Conservation (phyloP, 2,113 vertebrate species). For the Ptilorrhoa leucosticta region DNA sequence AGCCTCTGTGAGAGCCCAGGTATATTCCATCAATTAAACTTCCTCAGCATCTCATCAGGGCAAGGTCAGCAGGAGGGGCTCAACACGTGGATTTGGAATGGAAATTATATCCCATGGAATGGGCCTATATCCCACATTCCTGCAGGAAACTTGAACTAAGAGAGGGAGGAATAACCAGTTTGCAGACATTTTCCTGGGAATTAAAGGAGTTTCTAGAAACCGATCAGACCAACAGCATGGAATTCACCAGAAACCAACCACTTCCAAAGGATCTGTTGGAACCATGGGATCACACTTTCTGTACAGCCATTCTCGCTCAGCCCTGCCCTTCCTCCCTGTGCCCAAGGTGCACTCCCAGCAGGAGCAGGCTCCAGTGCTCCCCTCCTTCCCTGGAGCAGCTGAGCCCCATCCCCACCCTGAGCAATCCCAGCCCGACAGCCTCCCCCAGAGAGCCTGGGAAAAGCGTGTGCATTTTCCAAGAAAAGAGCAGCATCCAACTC, state of each 20-base stretch:
- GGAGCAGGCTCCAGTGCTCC: background rate
- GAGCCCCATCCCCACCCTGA: background rate
- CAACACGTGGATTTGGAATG: background rate
- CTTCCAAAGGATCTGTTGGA: background rate
- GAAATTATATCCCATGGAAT: fast-evolving
- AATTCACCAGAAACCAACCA: background rate
- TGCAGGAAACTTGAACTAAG: background rate
- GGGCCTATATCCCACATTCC: background rate
- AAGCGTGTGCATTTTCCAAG: background rate
- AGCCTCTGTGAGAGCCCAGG: background rate
- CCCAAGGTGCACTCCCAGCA: fast-evolving
- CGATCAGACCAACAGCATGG: background rate
- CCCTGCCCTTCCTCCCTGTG: background rate
- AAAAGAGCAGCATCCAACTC: background rate
- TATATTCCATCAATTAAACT: background rate
- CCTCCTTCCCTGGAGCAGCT: background rate
- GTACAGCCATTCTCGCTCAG: background rate
- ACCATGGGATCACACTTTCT: fast-evolving
- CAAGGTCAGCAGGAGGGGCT: background rate
- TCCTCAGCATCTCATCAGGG: background rate
- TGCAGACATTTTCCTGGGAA: background rate
- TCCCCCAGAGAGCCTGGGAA: background rate
- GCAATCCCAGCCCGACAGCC: background rate
- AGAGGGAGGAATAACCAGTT: background rate
- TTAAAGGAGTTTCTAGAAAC: background rate